Evolutionary conservation across 2,797 vertebrate genomes (phyloP).

Genomic region (Rhadinocentrus ornatus): DNA sequence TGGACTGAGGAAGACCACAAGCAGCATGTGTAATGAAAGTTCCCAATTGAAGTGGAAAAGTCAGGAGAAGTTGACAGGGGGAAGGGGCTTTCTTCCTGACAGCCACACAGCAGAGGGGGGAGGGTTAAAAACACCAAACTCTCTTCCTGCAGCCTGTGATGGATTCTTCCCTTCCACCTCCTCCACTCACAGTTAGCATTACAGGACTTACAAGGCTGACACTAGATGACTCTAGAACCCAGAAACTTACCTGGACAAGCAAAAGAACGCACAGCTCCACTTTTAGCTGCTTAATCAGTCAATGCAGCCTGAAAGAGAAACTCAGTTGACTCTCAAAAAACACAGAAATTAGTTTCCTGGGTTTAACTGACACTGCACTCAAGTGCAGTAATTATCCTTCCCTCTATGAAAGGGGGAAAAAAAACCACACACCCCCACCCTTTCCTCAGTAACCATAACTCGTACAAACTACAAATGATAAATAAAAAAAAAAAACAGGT

Average conservation of each 20-base stretch:
- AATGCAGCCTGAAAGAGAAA: conserved; percentile 25
- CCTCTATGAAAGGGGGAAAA: conserved; percentile 22
- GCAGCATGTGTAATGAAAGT: conserved; percentile 68
- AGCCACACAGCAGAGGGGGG: conserved; percentile 68
- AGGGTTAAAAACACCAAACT: conserved; percentile 63
- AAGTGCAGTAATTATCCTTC: conserved; percentile 47
- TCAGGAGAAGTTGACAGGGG: conserved; percentile 60
- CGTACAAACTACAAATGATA: conserved; percentile 64
- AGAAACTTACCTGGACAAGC: conserved; percentile 9
- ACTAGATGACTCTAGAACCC: conserved; percentile 12
- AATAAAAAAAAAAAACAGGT: conserved; percentile 71
- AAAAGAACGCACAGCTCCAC: not conserved
- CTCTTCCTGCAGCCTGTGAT: conserved; percentile 64
- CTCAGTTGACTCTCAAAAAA: conserved; percentile 23
- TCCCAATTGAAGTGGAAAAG: conserved; percentile 69
- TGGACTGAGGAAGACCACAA: conserved; percentile 54
- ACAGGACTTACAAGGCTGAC: conserved; percentile 7
- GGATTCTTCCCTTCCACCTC: conserved; percentile 49
- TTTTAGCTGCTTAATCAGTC: conserved; percentile 13
- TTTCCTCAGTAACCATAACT: conserved; percentile 37
- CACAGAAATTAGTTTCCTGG: conserved; percentile 25
- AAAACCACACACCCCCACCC: conserved; percentile 28
- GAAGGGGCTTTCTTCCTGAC: conserved; percentile 73
- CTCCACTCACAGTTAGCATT: conserved; percentile 23
- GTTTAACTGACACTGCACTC: conserved; percentile 44